Conservation (phyloP, 2,113 vertebrate species). For the Indicator indicator region DNA sequence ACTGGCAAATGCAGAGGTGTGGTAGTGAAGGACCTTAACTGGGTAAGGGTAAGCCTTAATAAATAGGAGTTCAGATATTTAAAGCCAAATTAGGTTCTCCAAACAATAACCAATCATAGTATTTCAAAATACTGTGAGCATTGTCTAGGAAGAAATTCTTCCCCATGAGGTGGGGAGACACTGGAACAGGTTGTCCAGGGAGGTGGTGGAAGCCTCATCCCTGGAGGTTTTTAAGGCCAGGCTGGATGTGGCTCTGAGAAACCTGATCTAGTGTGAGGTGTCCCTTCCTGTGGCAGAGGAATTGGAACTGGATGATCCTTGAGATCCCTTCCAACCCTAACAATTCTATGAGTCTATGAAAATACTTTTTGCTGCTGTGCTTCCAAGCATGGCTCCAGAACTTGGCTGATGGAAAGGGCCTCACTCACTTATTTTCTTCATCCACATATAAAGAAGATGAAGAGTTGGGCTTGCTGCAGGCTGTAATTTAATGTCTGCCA, state of each 20-base stretch:
- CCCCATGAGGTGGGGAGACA: too few relatives aligned
- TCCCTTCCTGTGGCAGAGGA: too few relatives aligned
- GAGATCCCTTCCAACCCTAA: too few relatives aligned
- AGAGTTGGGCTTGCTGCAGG: neutral
- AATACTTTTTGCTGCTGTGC: neutral
- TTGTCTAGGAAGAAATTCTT: too few relatives aligned
- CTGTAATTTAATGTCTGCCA: neutral
- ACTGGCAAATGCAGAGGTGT: neutral
- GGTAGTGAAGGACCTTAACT: neutral
- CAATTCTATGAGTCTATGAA: too few relatives aligned
- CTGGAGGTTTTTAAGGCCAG: too few relatives aligned
- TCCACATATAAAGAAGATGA: neutral
- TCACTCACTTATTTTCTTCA: neutral
- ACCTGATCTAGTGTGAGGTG: too few relatives aligned
- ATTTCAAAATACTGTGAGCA: neutral
- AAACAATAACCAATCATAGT: neutral
- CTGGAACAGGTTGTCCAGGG: too few relatives aligned
- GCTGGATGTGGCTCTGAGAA: too few relatives aligned
- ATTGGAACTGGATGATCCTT: too few relatives aligned
- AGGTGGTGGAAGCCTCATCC: too few relatives aligned
- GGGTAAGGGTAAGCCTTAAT: neutral
- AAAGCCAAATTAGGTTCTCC: neutral
- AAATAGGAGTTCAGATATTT: neutral
- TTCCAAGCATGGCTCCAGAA: neutral
- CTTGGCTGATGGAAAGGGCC: neutral